These are phyloP conservation scores for Crioceris asparagi DNA, from an alignment of 2,888 invertebrate genomes.

Conservation along the genomic window DNA sequence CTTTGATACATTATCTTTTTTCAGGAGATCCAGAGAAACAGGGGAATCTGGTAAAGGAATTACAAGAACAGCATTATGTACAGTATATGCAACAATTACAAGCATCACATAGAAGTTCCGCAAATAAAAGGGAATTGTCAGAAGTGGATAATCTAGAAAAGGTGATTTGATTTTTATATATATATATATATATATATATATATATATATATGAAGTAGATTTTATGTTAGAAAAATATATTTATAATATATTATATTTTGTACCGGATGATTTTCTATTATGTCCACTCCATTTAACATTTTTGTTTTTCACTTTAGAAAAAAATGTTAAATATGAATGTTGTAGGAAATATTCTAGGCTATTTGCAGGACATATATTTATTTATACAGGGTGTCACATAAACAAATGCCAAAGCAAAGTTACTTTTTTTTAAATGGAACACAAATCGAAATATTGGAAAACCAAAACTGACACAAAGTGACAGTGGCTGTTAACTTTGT, in stretches of 20 bases:
- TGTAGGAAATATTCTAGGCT: no score
- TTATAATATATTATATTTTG: neutral
- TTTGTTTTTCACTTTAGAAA: no score
- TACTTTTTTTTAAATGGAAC: no score
- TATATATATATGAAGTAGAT: neutral
- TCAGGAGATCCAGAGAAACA: slow-evolving; percentile 74
- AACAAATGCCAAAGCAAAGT: no score
- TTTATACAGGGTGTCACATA: no score
- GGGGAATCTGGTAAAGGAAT: slow-evolving; percentile 81
- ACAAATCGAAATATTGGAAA: no score
- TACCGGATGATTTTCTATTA: neutral
- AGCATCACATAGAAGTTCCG: slow-evolving; percentile 38
- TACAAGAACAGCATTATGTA: slow-evolving; percentile 98
- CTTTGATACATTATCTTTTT: no score
- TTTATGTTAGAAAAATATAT: neutral
- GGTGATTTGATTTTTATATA: neutral
- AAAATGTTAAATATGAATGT: no score
- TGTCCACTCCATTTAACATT: no score
- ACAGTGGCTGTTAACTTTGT: no score
- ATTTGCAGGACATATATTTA: no score
- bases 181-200: neutral
- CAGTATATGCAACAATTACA: slow-evolving; percentile 94
- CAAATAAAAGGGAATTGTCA: slow-evolving; percentile 18
- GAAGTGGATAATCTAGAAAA: neutral
- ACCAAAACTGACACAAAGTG: no score